Conservation (phyloP, 2,113 vertebrate species). For the Phaetusa simplex region DNA sequence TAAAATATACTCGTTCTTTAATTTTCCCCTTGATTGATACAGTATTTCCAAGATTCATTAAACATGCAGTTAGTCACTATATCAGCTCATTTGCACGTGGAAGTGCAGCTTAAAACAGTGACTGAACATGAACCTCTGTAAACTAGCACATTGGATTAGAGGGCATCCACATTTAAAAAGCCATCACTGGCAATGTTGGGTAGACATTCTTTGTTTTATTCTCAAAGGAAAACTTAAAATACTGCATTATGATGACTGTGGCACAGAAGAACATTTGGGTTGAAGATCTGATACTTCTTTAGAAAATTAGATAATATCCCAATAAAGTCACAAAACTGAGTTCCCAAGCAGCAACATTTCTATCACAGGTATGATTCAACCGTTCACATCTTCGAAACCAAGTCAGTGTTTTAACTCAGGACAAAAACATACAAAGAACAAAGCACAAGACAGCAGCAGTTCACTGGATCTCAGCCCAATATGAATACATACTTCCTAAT, state of each 20-base stretch:
- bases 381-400: not conserved
- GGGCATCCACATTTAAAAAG: not conserved
- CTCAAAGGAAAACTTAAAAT: not conserved
- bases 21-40: not conserved
- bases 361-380: not conserved
- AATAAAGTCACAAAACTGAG: not conserved
- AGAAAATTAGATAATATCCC: not conserved
- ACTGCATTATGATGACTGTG: not conserved
- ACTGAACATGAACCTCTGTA: not conserved
- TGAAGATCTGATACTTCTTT: not conserved
- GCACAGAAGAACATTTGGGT: not conserved
- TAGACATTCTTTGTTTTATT: not conserved
- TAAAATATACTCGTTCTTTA: not conserved
- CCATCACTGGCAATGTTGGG: not conserved
- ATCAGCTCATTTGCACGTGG: not conserved
- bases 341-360: not conserved
- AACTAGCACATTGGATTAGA: not conserved
- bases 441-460: not conserved
- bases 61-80: not conserved
- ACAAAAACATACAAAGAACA: not conserved
- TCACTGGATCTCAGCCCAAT: not conserved
- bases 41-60: conserved; percentile 9
- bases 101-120: not conserved
- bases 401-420: not conserved
- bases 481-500: not conserved